Base-by-base conservation (phyloP, 2,797 vertebrate genomes). In the Acrossocheilus wenchowensis region DNA sequence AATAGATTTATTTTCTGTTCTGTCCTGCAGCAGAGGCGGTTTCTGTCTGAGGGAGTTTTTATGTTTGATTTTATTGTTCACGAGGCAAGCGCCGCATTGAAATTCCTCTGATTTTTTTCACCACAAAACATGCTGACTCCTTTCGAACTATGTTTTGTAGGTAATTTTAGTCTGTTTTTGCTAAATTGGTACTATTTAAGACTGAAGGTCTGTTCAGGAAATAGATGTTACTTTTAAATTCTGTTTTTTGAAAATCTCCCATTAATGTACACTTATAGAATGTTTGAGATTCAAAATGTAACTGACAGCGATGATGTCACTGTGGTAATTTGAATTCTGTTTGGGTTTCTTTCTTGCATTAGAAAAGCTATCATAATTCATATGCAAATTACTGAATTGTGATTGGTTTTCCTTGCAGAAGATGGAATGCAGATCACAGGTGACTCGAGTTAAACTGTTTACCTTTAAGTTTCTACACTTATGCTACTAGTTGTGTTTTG, bases 1-100 rank as follows among this genome's bases (percentile, higher is more conserved):
- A 78, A 48, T 74, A 80, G 64, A 87, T 83, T 64, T 77, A 82
- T 69, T 77, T 81, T 41, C 54, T 9, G 11, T 39, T 84, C 21
- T 30, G 17, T 62, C 34, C 45, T 34, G 11, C 57, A 8, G 85
- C 43, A 73, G 26, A 86, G 57, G 41, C n/a, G 21, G 26, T 26
- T 72, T 68, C 68, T 17, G 66, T 82, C 48, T 52, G 30, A 39
- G 36, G 39, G 34, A 57, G 48, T 3, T 12, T 82, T 45, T 21
- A 41, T 30, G 23, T 39, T 54, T 36, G 66, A 41, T 39, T 39
- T 54, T 52, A 48, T 72, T 82, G 39, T 48, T n/a, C 39, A 52
- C 5, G 9, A 52, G 43, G 30, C 11, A 12, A 78, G 21, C 0
- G 4, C 11, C 7, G 12, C 52, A 57, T 57, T 60, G 52, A 41